Conservation (phyloP, 1,140 invertebrate genomes). For the Goniozus legneri region DNA sequence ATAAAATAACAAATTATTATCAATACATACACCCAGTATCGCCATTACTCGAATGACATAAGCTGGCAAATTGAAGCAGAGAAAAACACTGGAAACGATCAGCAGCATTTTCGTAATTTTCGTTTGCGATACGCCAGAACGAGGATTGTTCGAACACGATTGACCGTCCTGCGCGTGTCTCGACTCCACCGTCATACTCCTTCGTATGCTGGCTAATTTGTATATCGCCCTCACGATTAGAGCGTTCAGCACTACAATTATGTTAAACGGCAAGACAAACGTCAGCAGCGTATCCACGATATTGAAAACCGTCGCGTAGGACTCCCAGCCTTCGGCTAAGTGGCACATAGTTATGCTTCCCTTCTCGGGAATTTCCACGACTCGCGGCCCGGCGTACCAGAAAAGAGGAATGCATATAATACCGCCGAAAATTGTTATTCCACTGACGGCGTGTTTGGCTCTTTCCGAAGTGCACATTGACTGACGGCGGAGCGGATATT, state of each 20-base stretch:
- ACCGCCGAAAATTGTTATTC: constrained; percentile 56
- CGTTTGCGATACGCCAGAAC: constrained; percentile 54
- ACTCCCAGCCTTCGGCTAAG: constrained; percentile 46
- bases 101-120: constrained; percentile 81
- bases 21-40: constrained; percentile 57
- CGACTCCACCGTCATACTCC: constrained; percentile 54
- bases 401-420: constrained; percentile 63
- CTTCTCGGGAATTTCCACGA: constrained; percentile 32
- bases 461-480: constrained; percentile 74
- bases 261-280: constrained; percentile 65
- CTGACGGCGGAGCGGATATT: constrained; percentile 70
- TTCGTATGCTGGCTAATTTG: constrained; percentile 56
- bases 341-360: constrained; percentile 48
- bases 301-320: constrained; percentile 62
- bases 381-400: constrained; percentile 52
- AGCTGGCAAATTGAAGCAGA: constrained; percentile 74
- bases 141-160: constrained; percentile 30
- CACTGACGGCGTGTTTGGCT: constrained; percentile 63
- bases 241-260: constrained; percentile 70
- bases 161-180: constrained; percentile 25
- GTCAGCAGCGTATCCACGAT: constrained; percentile 68
- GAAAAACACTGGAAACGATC: constrained; percentile 75
- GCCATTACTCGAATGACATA: constrained; percentile 62
- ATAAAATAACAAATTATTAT: neutral
- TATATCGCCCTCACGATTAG: constrained; percentile 66